Evolutionary conservation across 2,797 vertebrate genomes (phyloP).

Genomic region (Pseudochromis fuscus): DNA sequence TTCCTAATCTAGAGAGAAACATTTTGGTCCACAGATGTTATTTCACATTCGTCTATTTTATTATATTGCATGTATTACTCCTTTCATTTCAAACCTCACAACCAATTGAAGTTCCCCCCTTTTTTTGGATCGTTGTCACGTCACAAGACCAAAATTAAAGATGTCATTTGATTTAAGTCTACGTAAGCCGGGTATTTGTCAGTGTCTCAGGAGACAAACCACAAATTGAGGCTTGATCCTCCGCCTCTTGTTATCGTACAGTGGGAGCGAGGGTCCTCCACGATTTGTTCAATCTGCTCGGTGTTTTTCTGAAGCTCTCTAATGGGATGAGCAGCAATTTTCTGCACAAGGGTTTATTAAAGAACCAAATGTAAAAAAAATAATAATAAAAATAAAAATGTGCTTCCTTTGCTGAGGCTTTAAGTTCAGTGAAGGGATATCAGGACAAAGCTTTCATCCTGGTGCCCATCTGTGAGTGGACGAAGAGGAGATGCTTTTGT

Average conservation of each 20-base stretch:
- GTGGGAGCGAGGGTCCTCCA: slow-evolving; percentile 15
- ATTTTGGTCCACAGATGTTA: slow-evolving; percentile 12
- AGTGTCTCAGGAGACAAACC: slow-evolving; percentile 68
- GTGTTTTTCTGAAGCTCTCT: slow-evolving; percentile 58
- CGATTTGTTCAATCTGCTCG: slow-evolving; percentile 71
- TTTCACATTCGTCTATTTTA: slow-evolving; percentile 36
- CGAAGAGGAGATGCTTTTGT: slow-evolving; percentile 32
- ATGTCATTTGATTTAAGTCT: slow-evolving; percentile 76
- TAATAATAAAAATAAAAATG: slow-evolving; percentile 38
- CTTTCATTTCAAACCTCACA: slow-evolving; percentile 16
- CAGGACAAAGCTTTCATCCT: slow-evolving; percentile 19
- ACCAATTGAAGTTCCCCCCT: slow-evolving; percentile 25
- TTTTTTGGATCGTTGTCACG: slow-evolving; percentile 61
- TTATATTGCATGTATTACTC: background rate
- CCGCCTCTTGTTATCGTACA: slow-evolving; percentile 47
- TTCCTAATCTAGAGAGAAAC: background rate
- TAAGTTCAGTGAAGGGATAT: background rate
- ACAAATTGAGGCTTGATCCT: slow-evolving; percentile 76
- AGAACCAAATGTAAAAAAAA: slow-evolving; percentile 53
- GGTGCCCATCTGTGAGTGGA: slow-evolving; percentile 19
- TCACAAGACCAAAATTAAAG: slow-evolving; percentile 72
- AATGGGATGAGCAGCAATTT: slow-evolving; percentile 74
- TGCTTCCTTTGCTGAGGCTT: slow-evolving; percentile 29
- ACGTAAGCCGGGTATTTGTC: slow-evolving; percentile 78
- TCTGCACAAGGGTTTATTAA: slow-evolving; percentile 62